phyloP scores from a whole-genome alignment of 2,888 invertebrate species.

The Dasysyrphus tricinctus region DNA sequence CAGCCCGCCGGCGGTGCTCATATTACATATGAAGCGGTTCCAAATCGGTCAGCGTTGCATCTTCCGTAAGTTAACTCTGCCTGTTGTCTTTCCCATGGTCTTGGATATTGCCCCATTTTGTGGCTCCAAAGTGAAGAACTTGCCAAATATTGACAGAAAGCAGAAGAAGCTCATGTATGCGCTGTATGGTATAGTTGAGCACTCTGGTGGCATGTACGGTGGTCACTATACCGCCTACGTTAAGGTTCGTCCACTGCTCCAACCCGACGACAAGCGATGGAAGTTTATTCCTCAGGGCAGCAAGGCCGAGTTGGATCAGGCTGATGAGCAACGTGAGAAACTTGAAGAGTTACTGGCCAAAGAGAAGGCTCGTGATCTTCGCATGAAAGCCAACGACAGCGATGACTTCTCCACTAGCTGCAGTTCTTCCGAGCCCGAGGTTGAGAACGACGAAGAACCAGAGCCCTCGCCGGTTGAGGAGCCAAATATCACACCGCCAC shows the following conservation, averaged over 20 bases:
- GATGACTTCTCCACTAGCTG: conserved; percentile 86
- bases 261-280: conserved; percentile 88
- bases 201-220: conserved; percentile 95
- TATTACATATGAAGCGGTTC: conserved; percentile 97
- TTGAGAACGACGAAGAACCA: conserved; percentile 59
- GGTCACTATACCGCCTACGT: conserved; percentile 96
- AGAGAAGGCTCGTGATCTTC: conserved; percentile 81
- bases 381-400: conserved; percentile 82
- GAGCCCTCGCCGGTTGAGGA: conserved; percentile 78
- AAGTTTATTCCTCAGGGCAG: conserved; percentile 88
- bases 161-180: conserved; percentile 91
- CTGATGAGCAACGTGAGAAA: conserved; percentile 84
- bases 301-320: conserved; percentile 84
- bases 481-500: conserved; percentile 83
- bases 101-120: conserved; percentile 96
- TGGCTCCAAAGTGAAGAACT: conserved; percentile 87
- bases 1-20: conserved; percentile 96
- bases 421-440: conserved; percentile 83
- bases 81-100: conserved; percentile 93
- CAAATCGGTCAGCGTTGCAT: conserved; percentile 90
- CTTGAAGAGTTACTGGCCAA: conserved; percentile 82
- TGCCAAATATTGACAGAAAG: conserved; percentile 86
- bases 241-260: conserved; percentile 89
- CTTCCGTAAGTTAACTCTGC: conserved; percentile 93
- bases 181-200: conserved; percentile 97